Base-by-base conservation (phyloP, 2,797 vertebrate genomes). In the Oophaga sylvatica region DNA sequence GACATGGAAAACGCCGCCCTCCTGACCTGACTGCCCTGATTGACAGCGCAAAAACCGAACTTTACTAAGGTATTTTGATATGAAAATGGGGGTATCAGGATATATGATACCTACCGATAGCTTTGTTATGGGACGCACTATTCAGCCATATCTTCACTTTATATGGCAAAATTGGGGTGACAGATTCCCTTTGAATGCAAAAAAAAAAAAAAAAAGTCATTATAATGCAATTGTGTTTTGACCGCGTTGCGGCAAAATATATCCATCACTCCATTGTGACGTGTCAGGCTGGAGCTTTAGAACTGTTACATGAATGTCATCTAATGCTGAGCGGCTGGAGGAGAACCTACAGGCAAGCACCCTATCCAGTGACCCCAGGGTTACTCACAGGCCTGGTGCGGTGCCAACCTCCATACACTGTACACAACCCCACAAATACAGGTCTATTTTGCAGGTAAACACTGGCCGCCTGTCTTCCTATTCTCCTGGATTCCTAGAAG, bases 401-500 rank as follows among this genome's bases (percentile, higher is more conserved):
- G 45, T 59, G 87, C 63, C 79, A 81, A 78, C 81, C 73, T 75
- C 70, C 73, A 60, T 70, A 53, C 9, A 53, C 48, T 1, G 11
- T 3, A 67, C 87, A 73, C 75, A 65, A 65, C 73, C 57, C 63
- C n/a, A 63, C 71, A 29, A 65, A 85, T 57, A 86, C 70, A 48
- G n/a, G 26, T 63, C 5, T 20, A 85, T 45, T 76, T 77, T 70
- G 31, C 71, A 78, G 76, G 79, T 86, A 56, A 83, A 79, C 83
- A 86, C 13, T 87, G 6, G 59, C 29, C 16, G 22, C 22, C 29
- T 80, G 48, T 70, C 29, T 84, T 57, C 48, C 59, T 26, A 84
- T 71, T 56, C 80, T 60, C 62, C 87, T 41, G 41, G 41, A 57
- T 88, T 86, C 84, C 84, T 89, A 68, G 88, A 86, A 86, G 71